Percentiles rank a stretch among this genome's conserved stretches.
phyloP scores from a whole-genome alignment of 53 echinoderm and acorn worm genomes.

The Luidia sarsii region DNA sequence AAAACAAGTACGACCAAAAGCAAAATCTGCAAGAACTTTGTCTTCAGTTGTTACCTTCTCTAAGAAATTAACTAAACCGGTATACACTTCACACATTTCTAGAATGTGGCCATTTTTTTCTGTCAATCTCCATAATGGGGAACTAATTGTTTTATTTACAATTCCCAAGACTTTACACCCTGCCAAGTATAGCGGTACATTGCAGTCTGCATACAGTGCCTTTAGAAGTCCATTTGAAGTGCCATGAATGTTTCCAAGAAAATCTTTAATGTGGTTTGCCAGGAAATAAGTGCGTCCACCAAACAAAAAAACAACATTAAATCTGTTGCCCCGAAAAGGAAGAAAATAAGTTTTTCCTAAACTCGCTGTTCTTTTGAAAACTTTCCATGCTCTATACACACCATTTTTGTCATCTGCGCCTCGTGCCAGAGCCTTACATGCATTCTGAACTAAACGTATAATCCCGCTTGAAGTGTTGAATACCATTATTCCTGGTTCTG shows the following conservation, averaged over 20 bases:
- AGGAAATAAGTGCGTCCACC: conserved; percentile 46
- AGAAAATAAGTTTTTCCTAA: conserved; percentile 24
- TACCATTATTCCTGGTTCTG: conserved; percentile 32
- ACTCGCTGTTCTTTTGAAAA: conserved; percentile 22
- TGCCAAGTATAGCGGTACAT: conserved; percentile 44
- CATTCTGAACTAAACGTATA: conserved; percentile 47
- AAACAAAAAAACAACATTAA: conserved; percentile 60
- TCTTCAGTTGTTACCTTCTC: conserved; percentile 23
- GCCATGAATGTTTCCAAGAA: conserved; percentile 53
- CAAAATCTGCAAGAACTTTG: conserved; percentile 53
- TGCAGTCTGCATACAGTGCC: conserved; percentile 43
- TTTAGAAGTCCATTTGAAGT: conserved; percentile 53
- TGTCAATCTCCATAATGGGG: conserved; percentile 53
- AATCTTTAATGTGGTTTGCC: conserved; percentile 50
- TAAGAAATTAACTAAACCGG: conserved; percentile 54
- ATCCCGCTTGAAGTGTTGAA: conserved; percentile 56
- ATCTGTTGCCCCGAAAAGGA: conserved; percentile 37
- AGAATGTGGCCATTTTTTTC: conserved; percentile 65
- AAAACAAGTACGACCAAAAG: conserved; percentile 34
- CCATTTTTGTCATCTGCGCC: conserved; percentile 59
- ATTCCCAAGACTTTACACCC: conserved; percentile 63
- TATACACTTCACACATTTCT: conserved; percentile 45
- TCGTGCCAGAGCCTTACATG: conserved; percentile 44
- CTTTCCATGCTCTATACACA: conserved; percentile 35
- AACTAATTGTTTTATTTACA: conserved; percentile 51